Evolutionary conservation across 2,888 invertebrate genomes (phyloP).

Genomic region (Eupithecia vulgata): DNA sequence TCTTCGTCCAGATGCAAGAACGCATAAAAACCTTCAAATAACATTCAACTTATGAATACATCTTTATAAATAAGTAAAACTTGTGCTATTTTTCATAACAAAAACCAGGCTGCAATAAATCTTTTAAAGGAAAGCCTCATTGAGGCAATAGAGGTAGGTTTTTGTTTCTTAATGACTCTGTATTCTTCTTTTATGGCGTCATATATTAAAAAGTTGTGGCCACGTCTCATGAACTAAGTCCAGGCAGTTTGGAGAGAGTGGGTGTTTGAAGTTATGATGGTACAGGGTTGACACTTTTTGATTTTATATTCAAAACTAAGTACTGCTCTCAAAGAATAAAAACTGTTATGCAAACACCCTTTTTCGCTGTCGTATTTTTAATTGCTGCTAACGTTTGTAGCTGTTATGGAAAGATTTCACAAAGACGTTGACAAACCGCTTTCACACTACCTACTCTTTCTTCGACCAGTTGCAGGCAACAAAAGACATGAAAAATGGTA

Average conservation of each 20-base stretch:
- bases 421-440: no score
- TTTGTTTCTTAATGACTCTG: conserved; percentile 40
- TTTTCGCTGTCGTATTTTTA: no score
- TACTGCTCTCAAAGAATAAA: no score
- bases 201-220: conserved; percentile 14
- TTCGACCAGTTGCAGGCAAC: no score
- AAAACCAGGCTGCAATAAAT: conserved; percentile 28
- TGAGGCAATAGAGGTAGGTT: conserved; percentile 33
- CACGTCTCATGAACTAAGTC: conserved; percentile 25
- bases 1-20: not conserved
- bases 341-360: no score
- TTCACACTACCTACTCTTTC: no score
- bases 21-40: not conserved
- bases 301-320: no score
- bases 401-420: no score
- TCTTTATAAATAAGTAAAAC: conserved; percentile 1
- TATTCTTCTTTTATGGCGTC: conserved; percentile 25
- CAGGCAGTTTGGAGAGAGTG: conserved; percentile 18
- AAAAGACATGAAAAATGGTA: no score
- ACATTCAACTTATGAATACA: conserved; percentile 1
- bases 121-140: conserved; percentile 29
- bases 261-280: conserved; percentile 20
- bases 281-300: conserved; percentile 26
- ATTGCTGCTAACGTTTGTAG: no score
- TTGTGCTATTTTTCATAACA: not conserved